Conservation (phyloP, 2,113 vertebrate genomes). For the Dromaius novaehollandiae region DNA sequence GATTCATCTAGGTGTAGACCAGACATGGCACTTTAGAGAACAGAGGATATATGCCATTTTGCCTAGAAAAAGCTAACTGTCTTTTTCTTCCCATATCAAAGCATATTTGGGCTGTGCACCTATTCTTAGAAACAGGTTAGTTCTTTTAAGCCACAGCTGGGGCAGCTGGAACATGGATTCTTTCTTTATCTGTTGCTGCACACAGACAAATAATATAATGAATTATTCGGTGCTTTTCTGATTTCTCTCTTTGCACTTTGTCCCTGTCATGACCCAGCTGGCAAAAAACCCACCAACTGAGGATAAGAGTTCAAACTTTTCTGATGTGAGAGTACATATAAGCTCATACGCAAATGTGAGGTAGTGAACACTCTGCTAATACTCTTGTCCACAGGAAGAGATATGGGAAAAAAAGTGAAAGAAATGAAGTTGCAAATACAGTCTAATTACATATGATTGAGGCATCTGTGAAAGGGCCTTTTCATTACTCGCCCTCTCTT, state of each 20-base stretch:
- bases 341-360: background rate
- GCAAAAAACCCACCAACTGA: background rate
- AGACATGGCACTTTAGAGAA: background rate
- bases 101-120: background rate
- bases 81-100: background rate
- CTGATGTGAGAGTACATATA: background rate
- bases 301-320: background rate
- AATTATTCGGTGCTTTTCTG: slow-evolving; percentile 6
- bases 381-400: background rate
- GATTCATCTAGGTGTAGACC: background rate
- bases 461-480: background rate
- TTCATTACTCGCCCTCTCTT: background rate
- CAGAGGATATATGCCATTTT: background rate
- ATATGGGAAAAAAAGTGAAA: slow-evolving; percentile 20
- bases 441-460: slow-evolving; percentile 28
- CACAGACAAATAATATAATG: background rate
- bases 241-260: background rate
- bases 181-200: background rate
- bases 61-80: background rate
- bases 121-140: background rate
- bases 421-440: background rate
- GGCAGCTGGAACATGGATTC: background rate
- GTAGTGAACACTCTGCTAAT: background rate
- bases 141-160: background rate
- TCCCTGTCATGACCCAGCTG: background rate